phyloP scores from a whole-genome alignment of 2,888 invertebrate genomes.

The Leptothorax acervorum region DNA sequence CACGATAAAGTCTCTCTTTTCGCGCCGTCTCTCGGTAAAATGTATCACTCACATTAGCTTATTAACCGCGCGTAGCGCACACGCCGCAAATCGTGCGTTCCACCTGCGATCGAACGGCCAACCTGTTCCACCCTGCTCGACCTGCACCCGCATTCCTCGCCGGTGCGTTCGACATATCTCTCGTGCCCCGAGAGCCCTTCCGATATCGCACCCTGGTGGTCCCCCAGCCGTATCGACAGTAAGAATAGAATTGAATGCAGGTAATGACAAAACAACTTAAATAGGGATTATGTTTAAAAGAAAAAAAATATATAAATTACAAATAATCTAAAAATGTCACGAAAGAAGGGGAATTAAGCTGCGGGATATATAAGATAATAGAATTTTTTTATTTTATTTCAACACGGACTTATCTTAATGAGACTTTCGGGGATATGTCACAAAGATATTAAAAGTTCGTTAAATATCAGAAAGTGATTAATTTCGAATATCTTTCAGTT shows the following conservation, averaged over 20 bases:
- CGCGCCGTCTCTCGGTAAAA: conserved; percentile 26
- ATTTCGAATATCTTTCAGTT: not conserved
- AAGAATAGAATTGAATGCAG: conserved; percentile 26
- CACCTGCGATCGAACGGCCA: conserved; percentile 23
- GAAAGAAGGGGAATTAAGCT: not conserved
- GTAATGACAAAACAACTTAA: not conserved
- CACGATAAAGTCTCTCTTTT: conserved; percentile 25
- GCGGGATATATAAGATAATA: not conserved
- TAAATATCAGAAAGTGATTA: not conserved
- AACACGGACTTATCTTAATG: not conserved
- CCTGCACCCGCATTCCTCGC: conserved; percentile 16
- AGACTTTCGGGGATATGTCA: not conserved
- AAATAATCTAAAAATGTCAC: not conserved
- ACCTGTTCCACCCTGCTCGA: conserved; percentile 11
- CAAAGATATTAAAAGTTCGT: not conserved
- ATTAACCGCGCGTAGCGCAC: not conserved
- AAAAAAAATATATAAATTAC: not conserved
- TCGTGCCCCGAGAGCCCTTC: not conserved
- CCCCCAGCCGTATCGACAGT: not conserved
- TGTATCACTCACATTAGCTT: conserved; percentile 11
- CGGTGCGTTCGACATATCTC: conserved; percentile 26
- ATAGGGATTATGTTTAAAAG: not conserved
- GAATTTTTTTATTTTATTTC: not conserved
- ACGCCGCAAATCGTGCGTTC: conserved; percentile 21
- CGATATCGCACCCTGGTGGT: not conserved